Evolutionary conservation across 1,140 invertebrate species (phyloP), one percentile per base, ranked within the genome.

Genomic region (Tetramorium simillimum): DNA sequence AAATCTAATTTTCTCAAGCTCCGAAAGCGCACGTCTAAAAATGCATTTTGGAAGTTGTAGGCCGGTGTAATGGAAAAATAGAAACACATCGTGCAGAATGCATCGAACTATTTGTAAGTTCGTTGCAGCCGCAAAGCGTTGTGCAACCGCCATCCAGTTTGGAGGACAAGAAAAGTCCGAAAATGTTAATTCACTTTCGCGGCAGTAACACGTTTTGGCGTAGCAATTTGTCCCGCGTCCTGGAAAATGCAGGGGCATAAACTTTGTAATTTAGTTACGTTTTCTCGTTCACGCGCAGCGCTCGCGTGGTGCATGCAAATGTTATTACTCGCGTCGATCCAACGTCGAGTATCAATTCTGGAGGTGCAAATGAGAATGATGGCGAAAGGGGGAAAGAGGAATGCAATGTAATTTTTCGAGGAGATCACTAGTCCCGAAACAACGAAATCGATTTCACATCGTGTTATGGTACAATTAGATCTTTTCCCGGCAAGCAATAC

Each of bases 231-330:
- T 89, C 87, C 81, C 76, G 69, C 69, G 87, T 60, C 60, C 56
- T 43, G 69, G 75, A 81, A 89, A 89, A 89, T 89, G 88, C 73
- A 75, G 46, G 60, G 76, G 70, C 87, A 80, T 89, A 89, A 89
- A 89, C 60, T 86, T 89, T 73, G 82, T 89, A 89, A 89, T 89
- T 89, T 81, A 86, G 84, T 86, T 86, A 89, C 76, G 88, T 86
- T 86, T 40, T 43, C 65, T 58, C 84, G 88, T 89, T 89, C 87
- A 81, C 87, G 87, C 62, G 88, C 75, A 49, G 53, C 67, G 60
- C 12, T 63, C 87, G 76, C 87, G 88, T 86, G 88, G 84, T 46
- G 87, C 87, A 89, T 89, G 88, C 88, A 89, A 89, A 89, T 89
- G 87, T 86, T 89, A 88, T 89, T 88, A 84, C 62, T 75, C 82